These are phyloP conservation scores for Chanos chanos DNA, from an alignment of 2,797 vertebrate species.

Conservation along the genomic window DNA sequence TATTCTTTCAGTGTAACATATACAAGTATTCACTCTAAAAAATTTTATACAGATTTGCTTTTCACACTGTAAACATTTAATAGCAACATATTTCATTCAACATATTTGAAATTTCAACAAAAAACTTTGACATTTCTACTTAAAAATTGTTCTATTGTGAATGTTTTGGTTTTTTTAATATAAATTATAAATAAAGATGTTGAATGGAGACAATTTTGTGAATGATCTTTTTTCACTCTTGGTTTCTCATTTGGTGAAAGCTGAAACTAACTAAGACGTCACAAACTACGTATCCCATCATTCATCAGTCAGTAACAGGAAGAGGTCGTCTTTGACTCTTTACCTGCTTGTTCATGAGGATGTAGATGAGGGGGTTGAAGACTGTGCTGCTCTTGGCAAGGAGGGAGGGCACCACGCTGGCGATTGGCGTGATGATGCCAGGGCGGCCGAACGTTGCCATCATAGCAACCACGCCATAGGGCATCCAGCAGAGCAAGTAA, in stretches of 20 bases:
- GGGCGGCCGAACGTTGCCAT: constrained; percentile 69
- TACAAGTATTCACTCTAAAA: too few relatives aligned
- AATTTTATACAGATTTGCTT: too few relatives aligned
- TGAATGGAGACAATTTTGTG: too few relatives aligned
- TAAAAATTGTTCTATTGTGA: too few relatives aligned
- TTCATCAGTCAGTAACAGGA: not conserved
- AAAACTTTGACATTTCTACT: too few relatives aligned
- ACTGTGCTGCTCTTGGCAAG: constrained; percentile 77
- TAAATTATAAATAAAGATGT: constrained; percentile 4
- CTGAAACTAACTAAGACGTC: not conserved
- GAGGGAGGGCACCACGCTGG: constrained; percentile 67
- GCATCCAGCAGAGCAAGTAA: constrained; percentile 74
- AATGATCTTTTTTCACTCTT: too few relatives aligned
- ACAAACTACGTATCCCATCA: not conserved
- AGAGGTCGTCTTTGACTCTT: not conserved
- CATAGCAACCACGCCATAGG: constrained; percentile 70
- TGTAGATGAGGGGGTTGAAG: constrained; percentile 76
- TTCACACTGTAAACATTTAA: too few relatives aligned
- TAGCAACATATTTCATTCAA: too few relatives aligned
- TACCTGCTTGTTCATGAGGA: constrained; percentile 78
- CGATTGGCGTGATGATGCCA: constrained; percentile 61
- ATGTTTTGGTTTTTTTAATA: too few relatives aligned
- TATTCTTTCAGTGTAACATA: too few relatives aligned
- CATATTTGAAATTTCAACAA: too few relatives aligned
- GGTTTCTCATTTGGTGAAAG: not conserved